These are phyloP conservation scores for Podocnemis expansa DNA, from an alignment of 2,113 vertebrate species.

Conservation along the genomic window DNA sequence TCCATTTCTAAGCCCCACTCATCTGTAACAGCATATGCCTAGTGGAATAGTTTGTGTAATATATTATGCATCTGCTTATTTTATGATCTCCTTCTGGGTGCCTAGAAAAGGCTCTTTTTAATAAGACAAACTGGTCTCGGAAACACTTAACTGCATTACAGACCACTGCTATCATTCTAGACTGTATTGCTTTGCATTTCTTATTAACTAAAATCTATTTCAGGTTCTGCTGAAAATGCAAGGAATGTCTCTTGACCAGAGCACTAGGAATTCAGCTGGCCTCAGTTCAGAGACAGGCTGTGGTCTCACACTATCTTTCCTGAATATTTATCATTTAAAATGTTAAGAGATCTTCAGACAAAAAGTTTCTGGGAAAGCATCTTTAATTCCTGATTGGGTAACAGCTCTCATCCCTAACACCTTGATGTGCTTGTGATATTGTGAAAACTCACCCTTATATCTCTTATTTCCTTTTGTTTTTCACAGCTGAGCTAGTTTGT, in stretches of 20 bases:
- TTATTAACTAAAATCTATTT: slow-evolving; percentile 67
- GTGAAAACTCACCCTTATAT: neutral
- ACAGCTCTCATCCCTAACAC: neutral
- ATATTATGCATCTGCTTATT: slow-evolving; percentile 54
- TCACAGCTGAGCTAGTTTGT: neutral
- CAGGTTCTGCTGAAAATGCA: slow-evolving; percentile 71
- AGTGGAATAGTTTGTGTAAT: slow-evolving; percentile 36
- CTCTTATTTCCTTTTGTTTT: neutral
- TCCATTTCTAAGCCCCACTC: slow-evolving; percentile 28
- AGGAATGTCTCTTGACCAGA: slow-evolving; percentile 37
- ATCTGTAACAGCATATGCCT: slow-evolving; percentile 32
- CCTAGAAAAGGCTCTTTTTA: slow-evolving; percentile 28
- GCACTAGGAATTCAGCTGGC: slow-evolving; percentile 56
- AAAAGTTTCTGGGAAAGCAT: neutral
- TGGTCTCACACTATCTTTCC: slow-evolving; percentile 42
- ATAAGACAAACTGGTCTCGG: slow-evolving; percentile 34
- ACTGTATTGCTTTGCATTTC: slow-evolving; percentile 58
- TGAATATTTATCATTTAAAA: slow-evolving; percentile 61
- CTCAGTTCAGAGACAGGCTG: slow-evolving; percentile 34
- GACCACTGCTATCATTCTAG: slow-evolving; percentile 36
- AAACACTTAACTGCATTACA: slow-evolving; percentile 34
- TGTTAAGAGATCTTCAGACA: slow-evolving; percentile 54
- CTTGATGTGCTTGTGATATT: neutral
- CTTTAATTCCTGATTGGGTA: neutral
- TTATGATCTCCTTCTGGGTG: slow-evolving; percentile 26